Evolutionary conservation across 2,888 invertebrate genomes (phyloP).

Genomic region (Tachina grossa): DNA sequence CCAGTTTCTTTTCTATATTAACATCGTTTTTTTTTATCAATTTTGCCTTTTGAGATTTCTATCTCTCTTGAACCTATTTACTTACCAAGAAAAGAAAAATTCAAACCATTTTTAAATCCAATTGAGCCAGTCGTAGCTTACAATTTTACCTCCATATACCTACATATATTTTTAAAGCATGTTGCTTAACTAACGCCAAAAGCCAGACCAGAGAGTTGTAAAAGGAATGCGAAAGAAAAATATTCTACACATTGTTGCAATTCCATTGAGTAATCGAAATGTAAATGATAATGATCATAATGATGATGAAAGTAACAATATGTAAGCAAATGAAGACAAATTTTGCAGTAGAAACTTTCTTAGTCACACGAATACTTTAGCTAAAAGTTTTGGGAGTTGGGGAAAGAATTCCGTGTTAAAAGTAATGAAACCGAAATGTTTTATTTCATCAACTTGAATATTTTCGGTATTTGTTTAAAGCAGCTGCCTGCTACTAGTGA

Average conservation of each 20-base stretch:
- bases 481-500: slow-evolving; percentile 33
- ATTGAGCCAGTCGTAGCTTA: neutral
- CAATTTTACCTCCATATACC: neutral
- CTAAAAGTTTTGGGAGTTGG: slow-evolving; percentile 24
- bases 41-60: no score
- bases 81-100: no score
- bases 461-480: slow-evolving; percentile 60
- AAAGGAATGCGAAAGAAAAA: slow-evolving; percentile 61
- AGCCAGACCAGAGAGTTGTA: slow-evolving; percentile 15
- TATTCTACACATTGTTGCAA: slow-evolving; percentile 62
- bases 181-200: slow-evolving; percentile 1
- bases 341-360: slow-evolving; percentile 27
- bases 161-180: neutral
- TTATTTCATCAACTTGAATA: slow-evolving; percentile 69
- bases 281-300: slow-evolving; percentile 43
- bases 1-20: no score
- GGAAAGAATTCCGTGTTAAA: slow-evolving; percentile 7
- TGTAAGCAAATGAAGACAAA: slow-evolving; percentile 1
- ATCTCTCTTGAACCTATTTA: no score
- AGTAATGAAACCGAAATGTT: slow-evolving; percentile 56
- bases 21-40: no score
- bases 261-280: slow-evolving; percentile 69
- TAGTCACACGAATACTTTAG: neutral
- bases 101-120: neutral
- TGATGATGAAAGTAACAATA: slow-evolving; percentile 28